Base-by-base conservation (phyloP, 53 echinoderm and acorn worm genomes). In the Echinometra lucunter region DNA sequence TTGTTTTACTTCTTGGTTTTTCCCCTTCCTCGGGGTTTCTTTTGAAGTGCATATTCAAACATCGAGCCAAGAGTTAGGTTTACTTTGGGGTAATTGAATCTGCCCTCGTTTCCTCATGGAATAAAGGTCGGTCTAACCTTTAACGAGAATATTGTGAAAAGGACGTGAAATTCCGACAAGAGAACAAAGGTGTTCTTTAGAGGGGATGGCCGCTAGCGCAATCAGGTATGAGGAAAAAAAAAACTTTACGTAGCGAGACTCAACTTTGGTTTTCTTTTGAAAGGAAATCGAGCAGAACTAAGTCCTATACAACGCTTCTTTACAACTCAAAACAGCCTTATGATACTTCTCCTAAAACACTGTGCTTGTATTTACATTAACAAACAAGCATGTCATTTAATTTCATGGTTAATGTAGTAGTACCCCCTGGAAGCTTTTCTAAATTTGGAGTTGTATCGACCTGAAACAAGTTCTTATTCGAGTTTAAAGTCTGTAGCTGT, bases 141-240 rank as follows among this genome's bases (percentile, higher is more conserved):
- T 45, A 8, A 47, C 25, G 49, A 85, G 85, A 85, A 85, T 85
- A 28, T 49, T 85, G n/a, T 45, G 30, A 85, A 85, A 30, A 90
- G 60, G 90, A 63, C 90, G 40, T 60, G 42, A 38, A 63, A 90
- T 90, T 40, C 90, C 63, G 60, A 60, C 58, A 90, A 58, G 42
- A 58, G 90, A 90, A 90, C 90, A 90, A 90, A 90, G 90, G 60
- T 63, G 34, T 42, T 88, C 88, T 81, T 42, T 81, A 44, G 81
- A 23, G 53, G 78, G 85, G 49, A 27, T 27, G 7, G 45, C 13
- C 85, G 45, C 15, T 25, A n/a, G 85, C 49, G 53, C 85, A 47
- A 15, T 49, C 2, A 49, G 30, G 85, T 85, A 85, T 85, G 85
- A 85, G 85, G 85, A 85, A 85, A 85, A 85, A 85, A 85, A 47